phyloP scores from a whole-genome alignment of 2,113 vertebrate genomes.

The Pica pica region DNA sequence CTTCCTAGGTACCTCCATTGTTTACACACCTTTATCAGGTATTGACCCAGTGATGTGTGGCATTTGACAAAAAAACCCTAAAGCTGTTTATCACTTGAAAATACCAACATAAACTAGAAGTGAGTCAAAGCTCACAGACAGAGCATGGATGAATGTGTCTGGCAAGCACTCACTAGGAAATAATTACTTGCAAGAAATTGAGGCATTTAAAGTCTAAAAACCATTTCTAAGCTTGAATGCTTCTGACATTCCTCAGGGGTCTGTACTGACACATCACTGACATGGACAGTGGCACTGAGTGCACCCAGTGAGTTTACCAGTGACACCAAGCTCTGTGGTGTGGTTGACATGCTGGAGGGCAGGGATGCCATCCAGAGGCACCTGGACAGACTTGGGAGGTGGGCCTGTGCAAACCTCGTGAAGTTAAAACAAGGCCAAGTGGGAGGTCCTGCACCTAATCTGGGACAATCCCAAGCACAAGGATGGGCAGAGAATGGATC shows the following conservation, averaged over 20 bases:
- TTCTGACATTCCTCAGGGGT: neutral
- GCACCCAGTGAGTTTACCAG: neutral
- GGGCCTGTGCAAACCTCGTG: neutral
- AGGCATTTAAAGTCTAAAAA: neutral
- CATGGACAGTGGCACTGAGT: neutral
- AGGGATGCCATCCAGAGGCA: neutral
- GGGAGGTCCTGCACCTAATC: neutral
- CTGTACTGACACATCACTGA: accelerated
- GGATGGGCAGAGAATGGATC: neutral
- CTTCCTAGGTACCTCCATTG: neutral
- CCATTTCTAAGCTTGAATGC: neutral
- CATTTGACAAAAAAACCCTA: neutral
- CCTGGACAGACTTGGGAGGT: neutral
- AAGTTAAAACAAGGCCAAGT: neutral
- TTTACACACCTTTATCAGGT: neutral
- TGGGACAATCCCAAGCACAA: neutral
- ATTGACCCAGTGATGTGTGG: neutral
- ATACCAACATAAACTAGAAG: neutral
- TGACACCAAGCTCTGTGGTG: neutral
- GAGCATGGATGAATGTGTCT: neutral
- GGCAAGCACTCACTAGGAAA: neutral
- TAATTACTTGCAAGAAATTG: neutral
- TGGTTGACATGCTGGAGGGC: neutral
- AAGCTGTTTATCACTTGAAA: constrained; percentile 10
- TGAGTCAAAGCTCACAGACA: neutral